Percentiles rank a stretch among this genome's conserved stretches.
These are phyloP conservation scores for Phylloscopus whistleri DNA, from an alignment of 2,113 vertebrate species.

Conservation along the genomic window DNA sequence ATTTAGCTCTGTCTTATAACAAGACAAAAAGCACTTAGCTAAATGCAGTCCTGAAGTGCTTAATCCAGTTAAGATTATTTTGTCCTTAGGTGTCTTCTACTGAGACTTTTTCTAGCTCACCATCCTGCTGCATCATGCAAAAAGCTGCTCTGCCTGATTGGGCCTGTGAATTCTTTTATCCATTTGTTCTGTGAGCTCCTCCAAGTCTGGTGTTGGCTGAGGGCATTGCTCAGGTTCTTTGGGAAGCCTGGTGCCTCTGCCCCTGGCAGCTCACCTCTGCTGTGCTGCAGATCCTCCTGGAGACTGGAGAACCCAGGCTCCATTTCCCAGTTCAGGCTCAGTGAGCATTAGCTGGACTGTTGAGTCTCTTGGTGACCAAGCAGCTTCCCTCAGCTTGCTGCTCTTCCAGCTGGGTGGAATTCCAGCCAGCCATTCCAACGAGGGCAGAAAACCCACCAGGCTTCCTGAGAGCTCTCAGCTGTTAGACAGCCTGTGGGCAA, in stretches of 20 bases:
- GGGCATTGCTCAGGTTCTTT: fast-evolving
- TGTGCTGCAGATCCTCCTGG: background rate
- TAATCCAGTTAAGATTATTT: conserved; percentile 66
- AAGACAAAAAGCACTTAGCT: conserved; percentile 62
- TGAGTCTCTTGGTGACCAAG: background rate
- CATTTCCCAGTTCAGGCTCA: background rate
- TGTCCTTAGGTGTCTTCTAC: conserved; percentile 53
- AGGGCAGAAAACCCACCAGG: background rate
- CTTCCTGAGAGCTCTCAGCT: background rate
- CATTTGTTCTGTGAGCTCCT: background rate
- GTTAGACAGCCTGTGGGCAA: background rate
- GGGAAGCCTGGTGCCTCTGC: background rate
- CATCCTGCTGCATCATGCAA: conserved; percentile 56
- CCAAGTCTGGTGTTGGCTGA: background rate
- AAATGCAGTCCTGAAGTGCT: conserved; percentile 45
- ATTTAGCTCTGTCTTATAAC: conserved; percentile 55
- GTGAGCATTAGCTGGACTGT: background rate
- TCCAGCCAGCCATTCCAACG: background rate
- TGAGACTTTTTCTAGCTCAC: conserved; percentile 28
- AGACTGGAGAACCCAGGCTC: background rate
- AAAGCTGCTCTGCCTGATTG: background rate
- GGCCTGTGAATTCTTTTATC: background rate
- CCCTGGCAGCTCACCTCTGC: background rate
- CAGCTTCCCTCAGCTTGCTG: background rate
- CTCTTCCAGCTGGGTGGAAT: background rate